phyloP scores from a whole-genome alignment of 23 tunicate genomes.

The Corella eumyota region DNA sequence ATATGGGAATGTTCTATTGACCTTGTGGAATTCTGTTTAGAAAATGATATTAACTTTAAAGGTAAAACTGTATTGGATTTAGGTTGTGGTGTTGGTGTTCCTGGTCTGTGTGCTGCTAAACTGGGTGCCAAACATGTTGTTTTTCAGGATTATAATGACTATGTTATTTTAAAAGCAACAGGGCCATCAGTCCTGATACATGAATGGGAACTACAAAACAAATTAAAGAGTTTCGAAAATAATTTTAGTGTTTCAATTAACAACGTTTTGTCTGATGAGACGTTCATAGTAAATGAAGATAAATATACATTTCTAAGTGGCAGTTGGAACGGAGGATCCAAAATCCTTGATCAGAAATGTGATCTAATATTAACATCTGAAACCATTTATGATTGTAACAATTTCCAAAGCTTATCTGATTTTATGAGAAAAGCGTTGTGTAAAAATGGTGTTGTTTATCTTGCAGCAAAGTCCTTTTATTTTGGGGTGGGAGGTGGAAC shows the following conservation, averaged over 20 bases:
- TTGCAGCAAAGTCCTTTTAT: constrained; percentile 69
- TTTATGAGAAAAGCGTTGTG: neutral
- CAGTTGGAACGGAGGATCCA: constrained; percentile 28
- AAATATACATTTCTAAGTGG: constrained; percentile 36
- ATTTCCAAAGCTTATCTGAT: constrained; percentile 26
- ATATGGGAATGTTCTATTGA: constrained; percentile 82
- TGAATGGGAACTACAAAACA: neutral
- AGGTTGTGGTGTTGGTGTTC: constrained; percentile 81
- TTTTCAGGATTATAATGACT: constrained; percentile 72
- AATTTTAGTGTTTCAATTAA: neutral
- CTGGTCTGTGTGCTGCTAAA: constrained; percentile 41
- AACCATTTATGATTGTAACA: constrained; percentile 41
- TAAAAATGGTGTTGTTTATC: constrained; percentile 20
- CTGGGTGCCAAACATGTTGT: constrained; percentile 14
- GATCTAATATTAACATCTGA: constrained; percentile 66
- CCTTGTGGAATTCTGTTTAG: constrained; percentile 4
- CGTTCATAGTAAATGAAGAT: neutral
- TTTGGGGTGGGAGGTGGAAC: constrained; percentile 87
- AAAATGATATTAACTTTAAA: neutral
- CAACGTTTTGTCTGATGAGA: neutral
- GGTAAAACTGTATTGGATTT: constrained; percentile 42
- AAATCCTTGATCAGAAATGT: constrained; percentile 11
- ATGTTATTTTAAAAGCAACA: constrained; percentile 25
- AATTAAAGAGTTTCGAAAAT: neutral
- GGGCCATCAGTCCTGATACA: constrained; percentile 31